phyloP scores from a whole-genome alignment of 2,888 invertebrate species.

The Parnassius smintheus region DNA sequence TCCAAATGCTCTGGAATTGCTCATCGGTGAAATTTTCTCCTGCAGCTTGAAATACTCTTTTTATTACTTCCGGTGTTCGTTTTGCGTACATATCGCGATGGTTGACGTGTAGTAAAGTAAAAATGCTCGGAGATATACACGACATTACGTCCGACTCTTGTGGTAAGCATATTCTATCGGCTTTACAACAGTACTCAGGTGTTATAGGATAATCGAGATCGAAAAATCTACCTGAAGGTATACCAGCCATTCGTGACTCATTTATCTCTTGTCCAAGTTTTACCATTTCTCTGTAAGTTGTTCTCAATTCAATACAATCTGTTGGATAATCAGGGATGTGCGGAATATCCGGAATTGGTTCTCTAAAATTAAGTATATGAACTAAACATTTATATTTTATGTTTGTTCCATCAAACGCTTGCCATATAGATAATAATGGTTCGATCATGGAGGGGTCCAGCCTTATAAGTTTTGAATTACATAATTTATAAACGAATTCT shows the following conservation, averaged over 20 bases:
- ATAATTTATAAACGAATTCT: constrained; percentile 63
- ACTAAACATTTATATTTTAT: constrained; percentile 77
- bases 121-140: constrained; percentile 55
- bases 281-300: constrained; percentile 69
- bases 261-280: constrained; percentile 50
- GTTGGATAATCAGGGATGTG: constrained; percentile 59
- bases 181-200: constrained; percentile 50
- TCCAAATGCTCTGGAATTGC: constrained; percentile 73
- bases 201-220: constrained; percentile 63
- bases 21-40: constrained; percentile 75
- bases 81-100: constrained; percentile 66
- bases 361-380: constrained; percentile 67
- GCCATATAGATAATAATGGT: constrained; percentile 66
- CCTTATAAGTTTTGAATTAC: constrained; percentile 60
- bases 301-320: constrained; percentile 58
- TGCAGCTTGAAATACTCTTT: constrained; percentile 73
- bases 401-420: constrained; percentile 65
- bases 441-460: constrained; percentile 74
- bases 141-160: constrained; percentile 63
- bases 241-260: constrained; percentile 52
- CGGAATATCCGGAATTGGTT: constrained; percentile 60
- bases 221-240: constrained; percentile 67
- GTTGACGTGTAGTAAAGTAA: constrained; percentile 55
- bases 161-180: constrained; percentile 51
- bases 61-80: constrained; percentile 56